Evolutionary conservation across 1,140 invertebrate species (phyloP), one percentile per base, ranked within the genome.

Genomic region (Dreissena polymorpha): DNA sequence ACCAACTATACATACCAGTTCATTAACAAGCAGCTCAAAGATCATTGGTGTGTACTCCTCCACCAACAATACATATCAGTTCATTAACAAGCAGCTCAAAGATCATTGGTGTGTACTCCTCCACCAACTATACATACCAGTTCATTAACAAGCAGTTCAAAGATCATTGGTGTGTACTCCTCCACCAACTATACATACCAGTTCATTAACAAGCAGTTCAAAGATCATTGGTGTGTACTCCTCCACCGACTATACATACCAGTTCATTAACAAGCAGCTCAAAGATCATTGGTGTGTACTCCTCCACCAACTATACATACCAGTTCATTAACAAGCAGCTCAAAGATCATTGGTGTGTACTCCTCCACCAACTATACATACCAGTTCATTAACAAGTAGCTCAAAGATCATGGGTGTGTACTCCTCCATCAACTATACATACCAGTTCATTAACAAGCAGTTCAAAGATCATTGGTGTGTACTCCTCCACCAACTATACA

Each of bases 281-380:
- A 69, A 83, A 83, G 14, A 75, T n/a, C 71, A 68, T 60, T 29
- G 80, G 80, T 39, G 25, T 50, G 69, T 83, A 83, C 27, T 83
- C 71, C 13, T 83, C 71, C 12, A 83, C 71, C n/a, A 74, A 63
- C 60, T 83, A n/a, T n/a, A n/a, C n/a, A n/a, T n/a, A n/a, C n/a
- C n/a, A n/a, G 51, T 39, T 74, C 80, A 60, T 83, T 83, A 12
- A 75, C 71, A 29, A 83, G 71, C 1, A 74, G 64, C 29, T 74
- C 72, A 69, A 83, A 83, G 14, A 75, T n/a, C 71, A 68, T 60
- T 29, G 80, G 80, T 39, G 25, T 50, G 69, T 83, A 83, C 27
- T 83, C 71, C 13, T 83, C 71, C 12, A 83, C 71, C n/a, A 74
- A 63, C 60, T 83, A n/a, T n/a, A n/a, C n/a, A n/a, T n/a, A n/a